phyloP scores from a whole-genome alignment of 2,797 vertebrate species.

The Fistularia commersonii region DNA sequence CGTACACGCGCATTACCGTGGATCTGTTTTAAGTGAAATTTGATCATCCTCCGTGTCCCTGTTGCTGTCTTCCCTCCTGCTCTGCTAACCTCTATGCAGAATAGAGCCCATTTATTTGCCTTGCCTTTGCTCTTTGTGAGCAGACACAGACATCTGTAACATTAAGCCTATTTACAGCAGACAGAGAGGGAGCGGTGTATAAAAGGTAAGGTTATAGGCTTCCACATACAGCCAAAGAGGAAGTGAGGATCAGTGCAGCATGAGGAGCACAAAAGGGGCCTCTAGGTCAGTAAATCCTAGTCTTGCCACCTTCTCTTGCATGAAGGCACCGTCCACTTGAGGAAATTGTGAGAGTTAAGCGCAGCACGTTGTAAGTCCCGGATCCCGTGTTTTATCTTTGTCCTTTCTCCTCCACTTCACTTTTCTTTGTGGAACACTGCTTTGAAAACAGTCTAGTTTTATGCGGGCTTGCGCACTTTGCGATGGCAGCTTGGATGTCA shows the following conservation, averaged over 20 bases:
- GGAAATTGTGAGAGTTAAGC: slow-evolving; percentile 37
- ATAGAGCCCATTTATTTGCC: slow-evolving; percentile 54
- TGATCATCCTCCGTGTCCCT: slow-evolving; percentile 42
- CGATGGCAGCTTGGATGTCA: slow-evolving; percentile 38
- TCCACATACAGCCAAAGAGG: slow-evolving; percentile 56
- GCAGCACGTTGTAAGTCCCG: slow-evolving; percentile 25
- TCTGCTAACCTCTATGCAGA: slow-evolving; percentile 25
- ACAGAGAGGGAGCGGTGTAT: slow-evolving; percentile 40
- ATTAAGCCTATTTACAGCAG: slow-evolving; percentile 67
- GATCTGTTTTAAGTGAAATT: slow-evolving; percentile 40
- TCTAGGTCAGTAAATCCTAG: slow-evolving; percentile 54
- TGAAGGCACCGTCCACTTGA: slow-evolving; percentile 35
- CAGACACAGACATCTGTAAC: slow-evolving; percentile 62
- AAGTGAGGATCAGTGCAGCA: slow-evolving; percentile 58
- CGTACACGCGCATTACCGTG: slow-evolving; percentile 4
- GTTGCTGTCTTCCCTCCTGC: slow-evolving; percentile 54
- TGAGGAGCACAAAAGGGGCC: slow-evolving; percentile 52
- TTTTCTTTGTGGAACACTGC: slow-evolving; percentile 43
- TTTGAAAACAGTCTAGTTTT: slow-evolving; percentile 59
- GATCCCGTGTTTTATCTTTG: slow-evolving; percentile 36
- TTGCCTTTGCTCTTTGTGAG: slow-evolving; percentile 48
- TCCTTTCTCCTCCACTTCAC: slow-evolving; percentile 11
- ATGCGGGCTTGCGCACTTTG: slow-evolving; percentile 45
- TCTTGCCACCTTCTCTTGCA: slow-evolving; percentile 36
- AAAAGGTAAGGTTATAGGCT: slow-evolving; percentile 67